Evolutionary conservation across 2,113 vertebrate genomes (phyloP), one percentile per base, ranked within the genome.

Genomic region (Microcebus tavaratra): DNA sequence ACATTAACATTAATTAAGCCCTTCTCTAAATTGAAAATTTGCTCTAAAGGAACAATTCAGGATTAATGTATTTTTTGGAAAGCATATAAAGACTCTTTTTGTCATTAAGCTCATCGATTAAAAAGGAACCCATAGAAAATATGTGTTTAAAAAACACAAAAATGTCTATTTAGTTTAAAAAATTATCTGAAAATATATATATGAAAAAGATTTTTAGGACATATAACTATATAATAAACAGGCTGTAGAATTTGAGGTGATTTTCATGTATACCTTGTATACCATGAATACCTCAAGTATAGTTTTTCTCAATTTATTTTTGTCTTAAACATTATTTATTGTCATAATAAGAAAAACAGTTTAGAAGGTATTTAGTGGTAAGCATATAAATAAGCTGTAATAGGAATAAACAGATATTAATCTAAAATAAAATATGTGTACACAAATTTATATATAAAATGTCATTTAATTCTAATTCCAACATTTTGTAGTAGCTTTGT

Each of bases 21-120:
- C 63, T 97, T 97, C 95, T 97, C 90, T 97, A 98, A 97, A 92
- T 92, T 91, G 95, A 86, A 94, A 90, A 95, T 97, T 91, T 98
- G 31, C 85, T 85, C 68, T 91, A 70, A 94, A 82, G 83, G 63
- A 96, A 65, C 6, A 65, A 68, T 65, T 0, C 31, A 11, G 12
- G 93, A 80, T 95, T 94, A 82, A 96, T 91, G 92, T 97, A 57
- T 98, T 97, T 97, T 94, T 92, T 95, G 5, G 91, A 96, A 98
- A 96, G 27, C 97, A n/a, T 48, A 86, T 12, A 97, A 67, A 90
- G 39, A 84, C 97, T 97, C 68, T 25, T 4, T 27, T 97, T 92
- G 91, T 72, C n/a, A 88, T 90, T 97, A 95, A 94, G 93, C 42
- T 94, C 75, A 96, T 91, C 65, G 88, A 95, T 97, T 97, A 94